Conservation (phyloP, 2,797 vertebrate species). For the Danio jaintianensis region DNA sequence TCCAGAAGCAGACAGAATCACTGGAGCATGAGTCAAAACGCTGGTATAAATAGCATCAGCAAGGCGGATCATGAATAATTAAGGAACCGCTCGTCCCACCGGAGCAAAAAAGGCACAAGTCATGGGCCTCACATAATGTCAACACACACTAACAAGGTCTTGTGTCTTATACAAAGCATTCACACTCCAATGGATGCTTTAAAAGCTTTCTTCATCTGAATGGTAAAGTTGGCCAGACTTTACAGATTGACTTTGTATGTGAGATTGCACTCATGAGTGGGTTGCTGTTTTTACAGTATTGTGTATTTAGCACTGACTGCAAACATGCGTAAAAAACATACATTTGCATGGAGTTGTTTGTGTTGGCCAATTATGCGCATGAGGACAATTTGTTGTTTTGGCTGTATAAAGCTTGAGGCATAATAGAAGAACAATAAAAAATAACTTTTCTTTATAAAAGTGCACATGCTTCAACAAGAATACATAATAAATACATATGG, state of each 20-base stretch:
- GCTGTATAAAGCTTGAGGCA: not conserved
- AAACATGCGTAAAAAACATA: not conserved
- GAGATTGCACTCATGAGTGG: not conserved
- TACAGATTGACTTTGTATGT: not conserved
- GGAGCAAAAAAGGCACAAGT: slow-evolving; percentile 63
- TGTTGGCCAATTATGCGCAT: not conserved
- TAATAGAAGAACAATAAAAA: not conserved
- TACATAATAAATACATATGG: no score
- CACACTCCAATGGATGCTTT: not conserved
- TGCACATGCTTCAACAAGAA: not conserved
- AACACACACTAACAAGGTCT: slow-evolving; percentile 22
- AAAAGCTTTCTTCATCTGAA: not conserved
- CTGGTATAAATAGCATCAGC: slow-evolving; percentile 77
- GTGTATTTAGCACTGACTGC: not conserved
- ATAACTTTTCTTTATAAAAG: not conserved
- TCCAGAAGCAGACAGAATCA: slow-evolving; percentile 68
- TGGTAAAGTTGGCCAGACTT: not conserved
- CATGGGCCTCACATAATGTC: slow-evolving; percentile 54
- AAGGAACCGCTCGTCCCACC: slow-evolving; percentile 63
- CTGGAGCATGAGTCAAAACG: slow-evolving; percentile 72
- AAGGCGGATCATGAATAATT: slow-evolving; percentile 78
- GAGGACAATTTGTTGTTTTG: slow-evolving; percentile 23
- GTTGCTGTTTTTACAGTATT: not conserved
- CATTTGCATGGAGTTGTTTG: not conserved
- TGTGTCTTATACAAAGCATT: slow-evolving; percentile 12